Conservation (phyloP, 2,888 invertebrate genomes). For the Ectropis crepuscularia region DNA sequence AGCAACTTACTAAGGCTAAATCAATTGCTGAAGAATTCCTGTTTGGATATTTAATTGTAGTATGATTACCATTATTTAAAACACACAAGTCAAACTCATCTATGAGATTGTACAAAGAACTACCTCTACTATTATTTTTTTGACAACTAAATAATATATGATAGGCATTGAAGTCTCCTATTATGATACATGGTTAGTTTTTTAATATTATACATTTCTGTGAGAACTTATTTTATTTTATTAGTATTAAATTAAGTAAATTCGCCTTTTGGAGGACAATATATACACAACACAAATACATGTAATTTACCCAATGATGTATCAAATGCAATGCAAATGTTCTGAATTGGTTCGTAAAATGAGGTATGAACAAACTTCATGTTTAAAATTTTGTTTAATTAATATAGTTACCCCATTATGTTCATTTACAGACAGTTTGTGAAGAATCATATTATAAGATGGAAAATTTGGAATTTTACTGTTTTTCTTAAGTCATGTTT, state of each 20-base stretch:
- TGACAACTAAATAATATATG: not conserved
- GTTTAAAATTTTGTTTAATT: too few species aligned
- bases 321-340: not conserved
- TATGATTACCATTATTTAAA: too few species aligned
- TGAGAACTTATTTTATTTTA: not conserved
- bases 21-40: too few species aligned
- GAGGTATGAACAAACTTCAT: not conserved
- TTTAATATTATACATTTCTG: not conserved
- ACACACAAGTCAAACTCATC: too few species aligned
- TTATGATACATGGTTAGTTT: constrained; percentile 1
- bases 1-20: too few species aligned
- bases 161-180: constrained; percentile 1
- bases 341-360: not conserved
- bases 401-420: too few species aligned
- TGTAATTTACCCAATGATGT: constrained; percentile 3
- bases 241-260: too few species aligned
- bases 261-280: constrained; percentile 3
- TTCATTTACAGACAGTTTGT: too few species aligned
- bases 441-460: too few species aligned
- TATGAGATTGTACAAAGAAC: not conserved
- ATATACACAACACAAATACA: not conserved
- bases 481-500: too few species aligned
- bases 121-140: not conserved
- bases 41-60: too few species aligned
- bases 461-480: too few species aligned